Base-by-base conservation (phyloP, 2,888 invertebrate species). In the Hypolimnas misippus region DNA sequence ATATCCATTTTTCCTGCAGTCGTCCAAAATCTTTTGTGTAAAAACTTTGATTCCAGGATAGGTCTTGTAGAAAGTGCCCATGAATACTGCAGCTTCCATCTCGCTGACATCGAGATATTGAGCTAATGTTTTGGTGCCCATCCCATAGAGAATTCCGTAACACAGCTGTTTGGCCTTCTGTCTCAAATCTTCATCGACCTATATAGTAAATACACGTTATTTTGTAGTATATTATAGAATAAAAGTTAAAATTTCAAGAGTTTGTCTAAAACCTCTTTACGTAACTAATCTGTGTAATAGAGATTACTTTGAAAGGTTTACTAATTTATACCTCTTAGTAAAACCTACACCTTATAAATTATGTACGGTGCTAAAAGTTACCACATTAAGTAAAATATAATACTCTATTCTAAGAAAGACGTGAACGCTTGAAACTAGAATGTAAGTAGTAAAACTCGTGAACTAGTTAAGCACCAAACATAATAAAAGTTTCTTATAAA, bases 71-170 rank as follows among this genome's bases (percentile, higher is more conserved):
- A 98, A 99, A 55, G 94, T 94, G 62, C 95, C 94, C 81, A 96
- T 95, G 83, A 99, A 97, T 55, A 93, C 89, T 2, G 92, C 92
- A 0, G 99, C 98, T 74, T 97, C 96, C 51, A 94, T 89, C 82
- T 97, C 96, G 0, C 94, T 93, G 8, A 98, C 94, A 60, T 95
- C 94, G 35, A 99, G 90, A 68, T 95, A 94, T 65, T 97, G 96
- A 0, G 96, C 94, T 31, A 99, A 89, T 0, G 96, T 94, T 76
- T 94, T 96, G 63, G 94, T 93, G 1, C 99, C 98, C 96, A 99
- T 99, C 6, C 99, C 99, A 83, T 99, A 99, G 62, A 99, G 96
- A 76, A 99, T 97, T 5, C 98, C 99, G 86, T 99, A 99, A 81
- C 98, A 98, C 31, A 99, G 94, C 87, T 98, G 95, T 84, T 98